A percentile compares a stretch with the other conserved stretches of the same genome.
phyloP scores from a whole-genome alignment of 2,113 vertebrate species.

The Nothoprocta pentlandii region DNA sequence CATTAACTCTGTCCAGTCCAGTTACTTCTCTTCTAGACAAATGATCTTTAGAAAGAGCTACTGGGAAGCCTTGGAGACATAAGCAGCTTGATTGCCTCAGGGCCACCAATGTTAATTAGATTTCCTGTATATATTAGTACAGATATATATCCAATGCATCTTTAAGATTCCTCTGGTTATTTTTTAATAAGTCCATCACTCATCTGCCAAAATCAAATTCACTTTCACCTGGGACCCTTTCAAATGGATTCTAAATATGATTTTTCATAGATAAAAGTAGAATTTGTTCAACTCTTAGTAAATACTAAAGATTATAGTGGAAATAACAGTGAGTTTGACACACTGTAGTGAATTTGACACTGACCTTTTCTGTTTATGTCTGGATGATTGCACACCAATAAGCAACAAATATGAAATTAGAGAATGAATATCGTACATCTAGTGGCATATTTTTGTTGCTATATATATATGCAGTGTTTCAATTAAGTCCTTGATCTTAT shows the following conservation, averaged over 20 bases:
- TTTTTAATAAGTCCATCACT: background rate
- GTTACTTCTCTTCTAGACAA: background rate
- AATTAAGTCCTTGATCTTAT: background rate
- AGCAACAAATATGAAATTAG: background rate
- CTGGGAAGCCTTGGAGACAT: background rate
- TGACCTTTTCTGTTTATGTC: background rate
- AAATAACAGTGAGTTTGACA: background rate
- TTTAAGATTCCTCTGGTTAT: background rate
- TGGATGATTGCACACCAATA: background rate
- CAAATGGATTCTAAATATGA: background rate
- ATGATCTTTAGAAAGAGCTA: background rate
- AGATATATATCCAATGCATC: background rate
- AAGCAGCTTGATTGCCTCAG: background rate
- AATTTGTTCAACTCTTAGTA: background rate
- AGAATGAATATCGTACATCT: background rate
- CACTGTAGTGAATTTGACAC: background rate
- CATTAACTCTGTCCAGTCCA: background rate
- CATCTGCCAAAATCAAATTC: background rate
- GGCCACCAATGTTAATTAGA: background rate
- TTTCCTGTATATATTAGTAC: background rate
- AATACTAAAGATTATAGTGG: background rate
- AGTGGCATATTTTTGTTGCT: background rate
- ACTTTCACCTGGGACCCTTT: background rate
- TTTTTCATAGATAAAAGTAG: background rate
- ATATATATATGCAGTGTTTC: fast-evolving